Conservation (phyloP, 2,888 invertebrate species). For the Bimastos eiseni region DNA sequence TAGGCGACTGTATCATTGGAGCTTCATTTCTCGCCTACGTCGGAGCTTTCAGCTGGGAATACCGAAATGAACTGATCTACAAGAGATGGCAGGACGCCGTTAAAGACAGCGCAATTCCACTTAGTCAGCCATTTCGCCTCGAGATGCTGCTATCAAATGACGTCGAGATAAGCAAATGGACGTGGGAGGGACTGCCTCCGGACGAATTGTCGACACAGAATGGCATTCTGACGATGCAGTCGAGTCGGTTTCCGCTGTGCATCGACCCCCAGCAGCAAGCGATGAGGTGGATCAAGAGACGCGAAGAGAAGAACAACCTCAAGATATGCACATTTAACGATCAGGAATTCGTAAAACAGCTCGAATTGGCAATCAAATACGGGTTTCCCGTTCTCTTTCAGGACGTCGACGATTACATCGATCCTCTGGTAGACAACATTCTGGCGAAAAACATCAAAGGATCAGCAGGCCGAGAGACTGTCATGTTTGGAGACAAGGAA, state of each 20-base stretch:
- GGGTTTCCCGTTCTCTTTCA: constrained; percentile 85
- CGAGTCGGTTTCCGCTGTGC: constrained; percentile 83
- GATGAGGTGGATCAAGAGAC: constrained; percentile 82
- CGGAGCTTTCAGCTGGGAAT: constrained; percentile 86
- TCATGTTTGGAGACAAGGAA: constrained; percentile 84
- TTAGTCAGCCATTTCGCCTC: constrained; percentile 74
- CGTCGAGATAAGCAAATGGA: constrained; percentile 85
- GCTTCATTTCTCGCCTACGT: constrained; percentile 83
- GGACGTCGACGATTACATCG: constrained; percentile 88
- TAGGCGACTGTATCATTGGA: constrained; percentile 82
- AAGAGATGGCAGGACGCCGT: constrained; percentile 79
- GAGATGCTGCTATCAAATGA: constrained; percentile 79
- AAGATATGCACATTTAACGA: constrained; percentile 81
- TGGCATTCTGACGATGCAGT: constrained; percentile 80
- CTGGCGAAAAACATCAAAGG: constrained; percentile 82
- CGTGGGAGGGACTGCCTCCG: constrained; percentile 83
- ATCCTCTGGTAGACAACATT: constrained; percentile 85
- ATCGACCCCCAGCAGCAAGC: constrained; percentile 93
- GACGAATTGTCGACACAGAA: constrained; percentile 90
- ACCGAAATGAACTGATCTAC: constrained; percentile 79
- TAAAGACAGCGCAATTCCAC: constrained; percentile 72
- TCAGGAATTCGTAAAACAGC: constrained; percentile 79
- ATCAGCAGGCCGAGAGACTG: constrained; percentile 76
- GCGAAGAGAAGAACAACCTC: constrained; percentile 78
- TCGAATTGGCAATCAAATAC: constrained; percentile 86